phyloP scores from a whole-genome alignment of 35 echinoderm and acorn worm genomes.

The Heliocidaris tuberculata region DNA sequence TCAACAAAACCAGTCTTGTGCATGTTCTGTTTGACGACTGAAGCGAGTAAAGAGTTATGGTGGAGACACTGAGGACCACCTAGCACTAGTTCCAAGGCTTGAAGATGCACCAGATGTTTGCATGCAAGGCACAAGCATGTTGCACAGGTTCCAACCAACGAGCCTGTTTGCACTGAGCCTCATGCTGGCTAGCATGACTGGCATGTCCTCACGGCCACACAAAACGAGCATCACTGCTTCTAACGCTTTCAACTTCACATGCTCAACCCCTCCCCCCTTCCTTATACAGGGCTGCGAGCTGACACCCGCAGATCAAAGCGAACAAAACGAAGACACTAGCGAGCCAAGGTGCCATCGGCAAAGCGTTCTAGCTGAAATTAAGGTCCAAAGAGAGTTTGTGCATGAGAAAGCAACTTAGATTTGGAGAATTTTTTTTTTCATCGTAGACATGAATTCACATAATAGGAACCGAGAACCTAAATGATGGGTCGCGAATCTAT shows the following conservation, averaged over 20 bases:
- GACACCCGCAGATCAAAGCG: not conserved
- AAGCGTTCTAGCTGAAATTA: conserved; percentile 27
- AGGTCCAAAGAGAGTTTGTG: not conserved
- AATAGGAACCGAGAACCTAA: not conserved
- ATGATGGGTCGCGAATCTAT: not conserved
- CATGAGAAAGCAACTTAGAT: not conserved
- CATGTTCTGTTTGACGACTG: not conserved
- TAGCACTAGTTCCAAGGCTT: not conserved
- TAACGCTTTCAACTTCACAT: not conserved
- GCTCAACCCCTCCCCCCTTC: not conserved
- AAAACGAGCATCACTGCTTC: not conserved
- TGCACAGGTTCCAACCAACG: not conserved
- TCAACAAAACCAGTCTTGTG: not conserved
- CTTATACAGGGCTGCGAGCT: not conserved
- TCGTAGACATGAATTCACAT: not conserved
- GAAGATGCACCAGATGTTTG: not conserved
- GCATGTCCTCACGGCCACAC: not conserved
- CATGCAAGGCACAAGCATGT: not conserved
- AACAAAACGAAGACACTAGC: not conserved
- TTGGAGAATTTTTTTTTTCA: not conserved
- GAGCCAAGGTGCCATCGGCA: conserved; percentile 20
- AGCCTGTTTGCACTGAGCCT: not conserved
- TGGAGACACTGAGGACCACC: not conserved
- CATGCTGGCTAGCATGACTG: not conserved
- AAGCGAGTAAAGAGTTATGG: not conserved